Evolutionary conservation across 2,113 vertebrate genomes (phyloP).

Genomic region (Anthoscopus minutus): DNA sequence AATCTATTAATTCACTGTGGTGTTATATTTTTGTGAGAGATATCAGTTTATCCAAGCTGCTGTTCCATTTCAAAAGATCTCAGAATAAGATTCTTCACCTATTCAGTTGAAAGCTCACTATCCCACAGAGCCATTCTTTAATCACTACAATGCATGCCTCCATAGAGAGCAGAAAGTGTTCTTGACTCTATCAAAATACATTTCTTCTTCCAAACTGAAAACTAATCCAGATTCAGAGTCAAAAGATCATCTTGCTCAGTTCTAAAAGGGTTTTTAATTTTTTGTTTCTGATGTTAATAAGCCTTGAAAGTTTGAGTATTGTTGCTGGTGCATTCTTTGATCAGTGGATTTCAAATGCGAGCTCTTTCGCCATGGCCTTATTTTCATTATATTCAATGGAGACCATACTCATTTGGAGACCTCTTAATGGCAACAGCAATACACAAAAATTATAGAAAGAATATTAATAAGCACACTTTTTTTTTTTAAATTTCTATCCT

Average conservation of each 20-base stretch:
- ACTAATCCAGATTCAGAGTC: constrained; percentile 34
- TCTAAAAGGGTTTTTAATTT: background rate
- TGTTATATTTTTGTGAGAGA: background rate
- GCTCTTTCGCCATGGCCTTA: background rate
- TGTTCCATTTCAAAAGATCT: constrained; percentile 45
- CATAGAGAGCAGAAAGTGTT: constrained; percentile 8
- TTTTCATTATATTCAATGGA: background rate
- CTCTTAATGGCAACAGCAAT: background rate
- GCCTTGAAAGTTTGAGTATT: background rate
- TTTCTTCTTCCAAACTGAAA: constrained; percentile 11
- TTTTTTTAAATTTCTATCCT: background rate
- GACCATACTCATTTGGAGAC: background rate
- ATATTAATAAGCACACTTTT: background rate
- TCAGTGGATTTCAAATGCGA: constrained; percentile 6
- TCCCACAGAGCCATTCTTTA: constrained; percentile 52
- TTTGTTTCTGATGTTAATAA: constrained; percentile 35
- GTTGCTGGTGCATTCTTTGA: constrained; percentile 19
- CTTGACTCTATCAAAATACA: constrained; percentile 19
- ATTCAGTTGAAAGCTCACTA: constrained; percentile 21
- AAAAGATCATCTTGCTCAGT: constrained; percentile 21
- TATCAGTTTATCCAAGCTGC: constrained; percentile 26
- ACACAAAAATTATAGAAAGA: background rate
- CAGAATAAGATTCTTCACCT: constrained; percentile 26
- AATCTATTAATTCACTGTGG: constrained; percentile 2
- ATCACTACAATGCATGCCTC: constrained; percentile 32